Base-by-base conservation (phyloP, 2,888 invertebrate species). In the Nysson spinosus region DNA sequence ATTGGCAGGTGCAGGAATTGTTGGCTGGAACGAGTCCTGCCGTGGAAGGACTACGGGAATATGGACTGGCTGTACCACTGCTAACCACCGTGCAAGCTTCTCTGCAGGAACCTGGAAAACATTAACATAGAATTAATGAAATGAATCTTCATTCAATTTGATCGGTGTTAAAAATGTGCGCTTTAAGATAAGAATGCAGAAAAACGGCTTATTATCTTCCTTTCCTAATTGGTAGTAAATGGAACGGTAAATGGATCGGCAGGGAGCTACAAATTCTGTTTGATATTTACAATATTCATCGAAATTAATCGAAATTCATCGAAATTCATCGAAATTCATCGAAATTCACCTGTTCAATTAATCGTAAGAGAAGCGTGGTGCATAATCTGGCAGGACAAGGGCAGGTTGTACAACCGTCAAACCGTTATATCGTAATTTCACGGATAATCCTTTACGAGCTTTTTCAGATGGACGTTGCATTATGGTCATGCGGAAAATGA, bases 1-100 rank as follows among this genome's bases (percentile, higher is more conserved):
- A 96, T 54, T 92, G 93, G 88, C 96, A 96, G 24, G 91, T 90
- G 88, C 95, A 96, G 26, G 90, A 86, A 49, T 85, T 87, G 43
- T 85, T 87, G 9, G 88, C 86, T 20, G 62, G 61, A 14, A 75
- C 66, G 69, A 79, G 61, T 28, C 86, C 80, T 34, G 78, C 88
- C 78, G 65, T 88, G 86, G 77, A 88, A 86, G 85, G 89, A 87
- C 77, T 89, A 87, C 71, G 89, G 79, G 79, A 78, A 52, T 88
- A 89, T 88, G 83, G 20, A 86, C 84, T 84, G 14, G 90, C 92
- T 0, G 93, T 93, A 1, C 93, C 92, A 70, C 92, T 92, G 72
- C 92, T 93, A 50, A 91, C 83, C 61, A 92, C 91, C 86, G 91
- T 91, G 80, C 93, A 93, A 4, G 91, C 89, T 6, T 92, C 92